Base-by-base conservation (phyloP, 2,888 invertebrate genomes). In the Erebia ligea region DNA sequence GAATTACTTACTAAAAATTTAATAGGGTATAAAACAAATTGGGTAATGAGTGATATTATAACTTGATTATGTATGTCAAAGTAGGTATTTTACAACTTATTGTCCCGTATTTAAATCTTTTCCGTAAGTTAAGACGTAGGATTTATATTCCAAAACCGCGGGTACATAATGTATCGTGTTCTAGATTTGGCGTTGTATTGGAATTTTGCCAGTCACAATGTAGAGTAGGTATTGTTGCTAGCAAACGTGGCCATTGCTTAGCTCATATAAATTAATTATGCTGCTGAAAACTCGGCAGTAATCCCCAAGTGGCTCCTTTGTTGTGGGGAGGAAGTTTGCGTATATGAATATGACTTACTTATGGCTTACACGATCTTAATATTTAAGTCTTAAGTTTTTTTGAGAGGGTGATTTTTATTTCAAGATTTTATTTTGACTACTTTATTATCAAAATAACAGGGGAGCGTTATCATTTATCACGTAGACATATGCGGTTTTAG, bases 151-250 rank as follows among this genome's bases (percentile, higher is more conserved):
- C 75, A 67, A 74, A 77, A 76, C 72, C 74, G 66, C 69, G 65
- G 71, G 68, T 73, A 72, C 70, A 62, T 70, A 74, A 74, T 78
- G 73, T 70, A 75, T 75, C 75, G 72, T 70, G 77, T 73, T 74
- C 78, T 70, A 78, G 75, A 76, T 77, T 77, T 73, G 67, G 75
- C 69, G 67, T 70, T 75, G 72, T 65, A 74, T 79, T 79, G 79
- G 79, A 75, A 69, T 71, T 61, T 65, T 76, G 79, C 79, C 79
- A 80, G 76, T 63, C 62, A 74, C 73, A 67, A 67, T 75, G 73
- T 67, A 69, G 74, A 50, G 64, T 34, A 34, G 34, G 34, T 65
- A 68, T 68, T 65, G 71, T 71, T 68, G 65, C 52, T 68, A 50
- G 64, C 42, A 58, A 71, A 68, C 62, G 48, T 17, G 58, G 64